Base-by-base conservation (phyloP, 2,888 invertebrate genomes). In the Augochlorella aurata region DNA sequence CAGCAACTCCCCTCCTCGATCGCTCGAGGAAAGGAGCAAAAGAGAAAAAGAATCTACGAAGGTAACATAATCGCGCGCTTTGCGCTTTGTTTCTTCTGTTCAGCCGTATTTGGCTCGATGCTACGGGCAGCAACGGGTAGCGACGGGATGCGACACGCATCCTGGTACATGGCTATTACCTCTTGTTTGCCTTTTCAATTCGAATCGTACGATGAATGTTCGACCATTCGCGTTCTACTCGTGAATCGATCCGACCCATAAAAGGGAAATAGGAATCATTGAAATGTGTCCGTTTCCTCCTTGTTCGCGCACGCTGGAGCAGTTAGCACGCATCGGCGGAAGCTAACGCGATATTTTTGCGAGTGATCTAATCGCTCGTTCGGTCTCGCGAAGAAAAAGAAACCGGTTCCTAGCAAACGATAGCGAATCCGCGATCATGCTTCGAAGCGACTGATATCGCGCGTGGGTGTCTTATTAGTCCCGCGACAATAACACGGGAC, bases 341-440 rank as follows among this genome's bases (percentile, higher is more conserved):
- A 79, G 79, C 82, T 83, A 79, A 52, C 70, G 72, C 54, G 50
- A 58, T 90, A 90, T 90, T 90, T 89, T 88, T 82, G 79, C 74
- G 69, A 71, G 78, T 88, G 90, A 90, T 82, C 86, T 86, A 90
- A 90, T 69, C 84, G 80, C 66, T 29, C 38, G 78, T 52, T 49
- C n/a, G 67, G 79, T 76, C 81, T 88, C 63, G 74, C 77, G 79
- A 63, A 75, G 72, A 77, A 21, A 79, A 63, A 71, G 76, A 77
- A 88, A 88, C 88, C 85, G 88, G 87, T 88, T 87, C 65, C 77
- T 61, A 77, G 73, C 80, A 82, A 88, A 84, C 82, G 78, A 71
- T 75, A 63, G 50, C 5, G 50, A 58, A 69, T 45, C 38, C 61
- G 61, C 65, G 79, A 82, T 76, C 84, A 69, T 68, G 58, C 61